Conservation (phyloP, 1,140 invertebrate species). For the Dermatophagoides farinae region DNA sequence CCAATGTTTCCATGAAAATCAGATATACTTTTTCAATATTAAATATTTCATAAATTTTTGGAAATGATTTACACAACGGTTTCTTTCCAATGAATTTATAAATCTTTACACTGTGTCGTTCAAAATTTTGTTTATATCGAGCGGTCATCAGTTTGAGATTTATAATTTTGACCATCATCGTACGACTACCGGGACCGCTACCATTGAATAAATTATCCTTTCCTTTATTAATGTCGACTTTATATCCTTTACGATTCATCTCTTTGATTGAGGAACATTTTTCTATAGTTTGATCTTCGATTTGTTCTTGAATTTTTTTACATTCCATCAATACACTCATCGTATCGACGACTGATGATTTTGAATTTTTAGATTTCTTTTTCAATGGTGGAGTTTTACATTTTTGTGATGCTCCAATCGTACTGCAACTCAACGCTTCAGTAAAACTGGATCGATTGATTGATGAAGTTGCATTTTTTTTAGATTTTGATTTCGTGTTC, state of each 20-base stretch:
- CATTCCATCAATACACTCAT: neutral
- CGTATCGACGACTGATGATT: neutral
- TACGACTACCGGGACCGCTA: neutral
- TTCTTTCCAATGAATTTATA: slow-evolving; percentile 2
- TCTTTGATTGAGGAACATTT: neutral
- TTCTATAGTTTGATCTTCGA: neutral
- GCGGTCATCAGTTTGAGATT: neutral
- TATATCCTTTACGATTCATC: neutral
- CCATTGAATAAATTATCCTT: neutral
- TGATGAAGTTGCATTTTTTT: neutral
- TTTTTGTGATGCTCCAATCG: neutral
- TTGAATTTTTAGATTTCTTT: no score
- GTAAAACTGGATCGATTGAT: neutral
- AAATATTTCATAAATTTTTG: neutral
- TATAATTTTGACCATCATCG: neutral
- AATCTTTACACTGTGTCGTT: neutral
- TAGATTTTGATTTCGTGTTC: neutral
- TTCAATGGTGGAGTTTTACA: neutral
- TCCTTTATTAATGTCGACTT: neutral
- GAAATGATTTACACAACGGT: neutral
- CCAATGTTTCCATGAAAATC: neutral
- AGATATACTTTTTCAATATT: neutral
- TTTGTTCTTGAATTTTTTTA: neutral
- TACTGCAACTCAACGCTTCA: neutral
- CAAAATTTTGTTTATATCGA: neutral